Base-by-base conservation (phyloP, 2,113 vertebrate genomes). In the Galemys pyrenaicus region DNA sequence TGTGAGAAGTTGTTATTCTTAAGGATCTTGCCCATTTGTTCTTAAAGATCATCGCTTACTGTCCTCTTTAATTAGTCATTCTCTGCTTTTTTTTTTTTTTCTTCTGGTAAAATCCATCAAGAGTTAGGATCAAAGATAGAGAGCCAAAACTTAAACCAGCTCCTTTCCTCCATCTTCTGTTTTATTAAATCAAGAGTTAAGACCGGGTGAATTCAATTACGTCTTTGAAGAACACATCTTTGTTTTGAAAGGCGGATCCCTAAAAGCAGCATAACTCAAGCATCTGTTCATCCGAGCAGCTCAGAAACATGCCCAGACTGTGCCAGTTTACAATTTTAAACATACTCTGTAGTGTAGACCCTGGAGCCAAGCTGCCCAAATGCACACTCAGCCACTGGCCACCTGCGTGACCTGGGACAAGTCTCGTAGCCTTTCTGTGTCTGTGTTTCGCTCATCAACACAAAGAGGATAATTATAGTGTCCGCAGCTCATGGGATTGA, bases 151-250 rank as follows among this genome's bases (percentile, higher is more conserved):
- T 71, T 93, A 95, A 96, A 91, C 49, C 56, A 89, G 91, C 51
- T 64, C 35, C 26, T 95, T 92, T 67, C 65, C 28, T 74, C 75
- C 54, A 62, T 94, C 93, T 92, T 95, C 78, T 90, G 90, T 88
- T n/a, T 97, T 95, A 96, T 95, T 94, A 96, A 96, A 92, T 93
- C 92, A 92, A 96, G 85, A 97, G 90, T 91, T 86, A 87, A 96
- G 74, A 88, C 22, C 13, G n/a, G 91, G 78, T 94, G 89, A 96
- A 75, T 92, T 95, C 92, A 92, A 80, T 92, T 92, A 92, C 37
- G 91, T 64, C 94, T 96, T 95, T 96, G 78, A 94, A 46, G 94
- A 94, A 51, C 77, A 85, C 73, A 86, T 94, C 74, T 89, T 87
- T 89, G 84, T 89, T 96, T 96, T 92, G 88, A 94, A 95, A 96